Percentiles rank a stretch among this genome's conserved stretches.
Evolutionary conservation across 2,113 vertebrate genomes (phyloP).

Genomic region (Proterorhinus semilunaris): DNA sequence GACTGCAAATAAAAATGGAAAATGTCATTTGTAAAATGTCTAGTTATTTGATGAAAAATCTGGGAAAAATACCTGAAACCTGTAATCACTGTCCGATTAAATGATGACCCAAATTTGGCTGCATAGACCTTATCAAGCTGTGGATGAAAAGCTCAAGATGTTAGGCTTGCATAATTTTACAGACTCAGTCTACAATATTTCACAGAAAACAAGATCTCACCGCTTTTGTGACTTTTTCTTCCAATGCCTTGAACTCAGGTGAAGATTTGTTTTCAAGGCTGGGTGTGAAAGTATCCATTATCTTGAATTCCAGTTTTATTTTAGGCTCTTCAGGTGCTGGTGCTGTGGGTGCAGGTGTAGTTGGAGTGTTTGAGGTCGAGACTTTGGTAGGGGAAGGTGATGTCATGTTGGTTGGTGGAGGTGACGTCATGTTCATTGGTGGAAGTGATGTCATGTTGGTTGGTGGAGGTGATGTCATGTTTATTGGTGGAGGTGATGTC

Average conservation of each 20-base stretch:
- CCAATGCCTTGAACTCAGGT: constrained; percentile 1
- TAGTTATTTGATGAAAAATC: no score
- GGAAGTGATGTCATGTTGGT: neutral
- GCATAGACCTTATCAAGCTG: neutral
- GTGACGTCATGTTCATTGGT: neutral
- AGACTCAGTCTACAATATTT: no score
- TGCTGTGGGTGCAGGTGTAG: neutral
- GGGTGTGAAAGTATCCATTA: neutral
- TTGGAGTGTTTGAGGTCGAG: neutral
- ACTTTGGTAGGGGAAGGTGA: neutral
- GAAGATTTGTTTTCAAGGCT: constrained; percentile 8
- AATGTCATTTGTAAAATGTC: neutral
- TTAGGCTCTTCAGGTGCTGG: neutral
- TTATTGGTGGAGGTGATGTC: neutral
- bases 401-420: neutral
- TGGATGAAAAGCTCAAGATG: neutral
- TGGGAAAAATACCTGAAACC: constrained; percentile 1
- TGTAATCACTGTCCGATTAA: neutral
- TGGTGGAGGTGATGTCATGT: neutral
- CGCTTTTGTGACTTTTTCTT: neutral
- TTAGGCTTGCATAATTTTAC: no score
- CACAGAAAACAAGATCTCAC: constrained; percentile 2
- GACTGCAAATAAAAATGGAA: neutral
- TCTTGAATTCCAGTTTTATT: neutral
- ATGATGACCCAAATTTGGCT: neutral